These are phyloP conservation scores for Aphelocoma californica DNA, from an alignment of 2,797 vertebrate species.

Conservation along the genomic window DNA sequence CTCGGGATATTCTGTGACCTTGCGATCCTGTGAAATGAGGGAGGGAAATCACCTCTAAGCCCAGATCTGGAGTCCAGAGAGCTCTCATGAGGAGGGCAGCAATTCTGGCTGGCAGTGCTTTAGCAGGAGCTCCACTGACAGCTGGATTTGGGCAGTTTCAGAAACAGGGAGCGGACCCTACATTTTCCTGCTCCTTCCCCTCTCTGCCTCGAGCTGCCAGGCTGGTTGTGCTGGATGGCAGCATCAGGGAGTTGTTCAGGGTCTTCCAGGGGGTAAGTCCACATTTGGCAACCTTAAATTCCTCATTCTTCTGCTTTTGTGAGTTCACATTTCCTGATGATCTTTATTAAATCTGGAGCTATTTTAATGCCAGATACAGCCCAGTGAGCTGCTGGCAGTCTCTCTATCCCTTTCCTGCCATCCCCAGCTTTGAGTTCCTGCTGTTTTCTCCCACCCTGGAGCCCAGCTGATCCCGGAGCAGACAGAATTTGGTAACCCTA, in stretches of 20 bases:
- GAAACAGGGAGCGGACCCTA: accelerated
- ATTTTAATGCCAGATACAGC: not conserved
- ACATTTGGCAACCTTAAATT: not conserved
- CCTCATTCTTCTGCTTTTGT: not conserved
- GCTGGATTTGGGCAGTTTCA: not conserved
- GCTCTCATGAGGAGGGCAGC: not conserved
- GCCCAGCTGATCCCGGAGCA: accelerated
- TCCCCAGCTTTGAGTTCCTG: not conserved
- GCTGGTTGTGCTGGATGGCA: not conserved
- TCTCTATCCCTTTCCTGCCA: not conserved
- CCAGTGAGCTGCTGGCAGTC: not conserved
- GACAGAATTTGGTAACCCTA: too few species aligned
- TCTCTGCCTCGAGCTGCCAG: not conserved
- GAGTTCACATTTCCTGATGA: not conserved
- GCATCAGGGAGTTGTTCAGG: accelerated
- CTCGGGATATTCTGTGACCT: not conserved
- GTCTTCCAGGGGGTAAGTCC: not conserved
- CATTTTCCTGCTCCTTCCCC: not conserved
- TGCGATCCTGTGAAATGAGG: not conserved
- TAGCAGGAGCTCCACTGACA: not conserved
- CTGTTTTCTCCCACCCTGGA: not conserved
- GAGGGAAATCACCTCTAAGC: not conserved
- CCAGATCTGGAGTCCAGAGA: accelerated
- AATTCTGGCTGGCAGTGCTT: not conserved
- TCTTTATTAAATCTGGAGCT: not conserved